Evolutionary conservation across 2,113 vertebrate species (phyloP).

Genomic region (Ia io): DNA sequence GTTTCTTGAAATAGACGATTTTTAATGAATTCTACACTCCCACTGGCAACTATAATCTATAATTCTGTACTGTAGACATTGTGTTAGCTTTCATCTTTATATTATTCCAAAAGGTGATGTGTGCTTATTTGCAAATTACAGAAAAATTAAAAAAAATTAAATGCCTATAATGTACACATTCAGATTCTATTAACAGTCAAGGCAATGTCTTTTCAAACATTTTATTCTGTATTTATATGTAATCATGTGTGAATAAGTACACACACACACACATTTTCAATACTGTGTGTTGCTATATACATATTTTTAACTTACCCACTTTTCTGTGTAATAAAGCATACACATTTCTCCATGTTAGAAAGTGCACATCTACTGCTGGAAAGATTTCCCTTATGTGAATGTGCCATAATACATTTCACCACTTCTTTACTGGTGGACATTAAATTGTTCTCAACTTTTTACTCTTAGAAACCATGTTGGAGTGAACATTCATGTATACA

Average conservation of each 20-base stretch:
- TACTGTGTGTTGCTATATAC: background rate
- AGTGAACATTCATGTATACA: background rate
- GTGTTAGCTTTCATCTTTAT: background rate
- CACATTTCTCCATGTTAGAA: background rate
- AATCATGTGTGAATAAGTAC: background rate
- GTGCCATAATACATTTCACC: background rate
- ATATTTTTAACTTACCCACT: background rate
- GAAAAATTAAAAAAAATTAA: background rate
- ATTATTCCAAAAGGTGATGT: background rate
- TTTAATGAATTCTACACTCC: background rate
- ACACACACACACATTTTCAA: background rate
- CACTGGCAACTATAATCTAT: background rate
- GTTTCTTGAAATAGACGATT: background rate
- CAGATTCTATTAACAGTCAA: background rate
- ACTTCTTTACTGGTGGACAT: background rate
- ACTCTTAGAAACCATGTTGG: background rate
- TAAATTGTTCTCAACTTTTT: background rate
- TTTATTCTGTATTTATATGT: background rate
- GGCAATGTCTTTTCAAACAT: background rate
- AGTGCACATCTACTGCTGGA: background rate
- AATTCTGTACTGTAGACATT: background rate
- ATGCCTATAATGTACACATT: background rate
- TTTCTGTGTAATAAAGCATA: slow-evolving; percentile 3
- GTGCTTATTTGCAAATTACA: background rate
- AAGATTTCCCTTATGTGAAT: background rate